Conservation (phyloP, 2,797 vertebrate genomes). For the Rousettus madagascariensis region DNA sequence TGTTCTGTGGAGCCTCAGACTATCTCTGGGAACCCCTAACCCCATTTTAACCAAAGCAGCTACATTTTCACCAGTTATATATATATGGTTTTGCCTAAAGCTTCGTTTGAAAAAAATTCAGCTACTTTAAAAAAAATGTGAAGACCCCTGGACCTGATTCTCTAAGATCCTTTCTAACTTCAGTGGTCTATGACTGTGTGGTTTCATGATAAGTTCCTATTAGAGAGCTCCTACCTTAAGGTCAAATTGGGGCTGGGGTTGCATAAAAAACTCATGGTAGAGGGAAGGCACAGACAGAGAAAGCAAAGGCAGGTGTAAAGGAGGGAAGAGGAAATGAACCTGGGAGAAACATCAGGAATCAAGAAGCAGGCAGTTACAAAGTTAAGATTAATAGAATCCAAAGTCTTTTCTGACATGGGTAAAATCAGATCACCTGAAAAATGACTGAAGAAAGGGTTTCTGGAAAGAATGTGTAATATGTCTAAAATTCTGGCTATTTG, state of each 20-base stretch:
- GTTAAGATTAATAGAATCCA: not conserved
- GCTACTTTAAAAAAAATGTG: not conserved
- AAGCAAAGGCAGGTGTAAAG: not conserved
- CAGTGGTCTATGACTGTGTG: not conserved
- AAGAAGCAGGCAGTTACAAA: not conserved
- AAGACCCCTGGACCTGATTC: not conserved
- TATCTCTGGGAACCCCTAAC: not conserved
- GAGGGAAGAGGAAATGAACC: not conserved
- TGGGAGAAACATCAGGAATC: not conserved
- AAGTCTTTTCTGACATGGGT: not conserved
- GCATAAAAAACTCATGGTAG: not conserved
- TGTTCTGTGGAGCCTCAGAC: not conserved
- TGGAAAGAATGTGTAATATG: not conserved
- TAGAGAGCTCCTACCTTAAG: not conserved
- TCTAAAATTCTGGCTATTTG: not conserved
- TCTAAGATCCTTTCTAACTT: not conserved
- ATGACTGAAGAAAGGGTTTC: not conserved
- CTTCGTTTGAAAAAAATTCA: not conserved
- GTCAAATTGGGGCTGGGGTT: not conserved
- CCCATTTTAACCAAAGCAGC: not conserved
- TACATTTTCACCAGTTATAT: not conserved
- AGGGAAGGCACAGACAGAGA: not conserved
- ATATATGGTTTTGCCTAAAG: not conserved
- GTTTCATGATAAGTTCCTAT: not conserved
- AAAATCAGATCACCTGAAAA: not conserved